Conservation (phyloP, 2,113 vertebrate genomes). For the Pelobates fuscus region DNA sequence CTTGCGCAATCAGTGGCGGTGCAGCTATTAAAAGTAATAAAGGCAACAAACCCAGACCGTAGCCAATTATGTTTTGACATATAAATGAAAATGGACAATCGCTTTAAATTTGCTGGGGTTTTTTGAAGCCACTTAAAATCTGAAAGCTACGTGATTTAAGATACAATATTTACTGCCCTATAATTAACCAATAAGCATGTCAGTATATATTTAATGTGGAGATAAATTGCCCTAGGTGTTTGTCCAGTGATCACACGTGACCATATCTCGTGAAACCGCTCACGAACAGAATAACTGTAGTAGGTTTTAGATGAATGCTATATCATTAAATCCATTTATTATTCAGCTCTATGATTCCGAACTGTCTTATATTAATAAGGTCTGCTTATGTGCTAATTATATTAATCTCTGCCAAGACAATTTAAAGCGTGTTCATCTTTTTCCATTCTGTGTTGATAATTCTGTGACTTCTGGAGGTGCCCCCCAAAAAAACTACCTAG, state of each 20-base stretch:
- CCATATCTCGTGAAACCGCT: constrained; percentile 17
- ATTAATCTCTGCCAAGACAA: neutral
- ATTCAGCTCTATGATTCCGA: neutral
- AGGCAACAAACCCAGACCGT: constrained; percentile 77
- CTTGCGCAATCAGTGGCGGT: constrained; percentile 80
- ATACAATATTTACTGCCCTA: constrained; percentile 56
- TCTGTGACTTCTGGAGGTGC: no score
- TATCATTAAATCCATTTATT: constrained; percentile 12
- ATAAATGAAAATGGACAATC: constrained; percentile 75
- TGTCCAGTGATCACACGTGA: constrained; percentile 20
- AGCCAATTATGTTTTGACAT: constrained; percentile 80
- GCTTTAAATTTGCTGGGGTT: constrained; percentile 63
- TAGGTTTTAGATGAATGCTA: constrained; percentile 7
- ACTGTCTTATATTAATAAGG: constrained; percentile 5
- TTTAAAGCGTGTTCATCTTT: no score
- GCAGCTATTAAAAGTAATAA: constrained; percentile 86
- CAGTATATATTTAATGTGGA: constrained; percentile 41
- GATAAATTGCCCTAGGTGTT: constrained; percentile 50
- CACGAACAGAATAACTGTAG: neutral
- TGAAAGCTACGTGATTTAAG: constrained; percentile 59
- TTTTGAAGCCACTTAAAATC: constrained; percentile 52
- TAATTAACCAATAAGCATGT: constrained; percentile 58
- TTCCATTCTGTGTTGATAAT: no score
- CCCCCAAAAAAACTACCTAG: no score
- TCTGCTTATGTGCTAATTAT: constrained; percentile 10